Percentiles rank a stretch among this genome's conserved stretches.
Evolutionary conservation across 2,113 vertebrate genomes (phyloP).

Genomic region (Leucoraja erinaceus): DNA sequence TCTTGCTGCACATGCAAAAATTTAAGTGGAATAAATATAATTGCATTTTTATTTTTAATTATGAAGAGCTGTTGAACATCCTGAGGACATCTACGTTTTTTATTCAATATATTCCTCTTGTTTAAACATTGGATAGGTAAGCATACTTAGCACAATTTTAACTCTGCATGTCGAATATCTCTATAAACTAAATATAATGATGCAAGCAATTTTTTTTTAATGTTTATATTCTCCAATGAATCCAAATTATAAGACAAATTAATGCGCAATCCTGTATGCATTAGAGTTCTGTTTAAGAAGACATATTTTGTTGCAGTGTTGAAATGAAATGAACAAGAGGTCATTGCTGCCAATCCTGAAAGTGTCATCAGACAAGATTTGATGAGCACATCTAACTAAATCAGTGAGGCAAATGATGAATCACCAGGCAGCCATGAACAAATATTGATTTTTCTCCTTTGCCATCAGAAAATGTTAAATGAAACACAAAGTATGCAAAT

Average conservation of each 20-base stretch:
- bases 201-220: background rate
- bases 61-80: background rate
- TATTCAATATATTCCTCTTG: background rate
- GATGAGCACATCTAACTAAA: constrained; percentile 46
- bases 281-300: constrained; percentile 6
- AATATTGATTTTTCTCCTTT: constrained; percentile 49
- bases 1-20: background rate
- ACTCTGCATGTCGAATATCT: background rate
- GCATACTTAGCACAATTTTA: background rate
- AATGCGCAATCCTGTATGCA: background rate
- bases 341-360: constrained; percentile 42
- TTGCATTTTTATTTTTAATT: background rate
- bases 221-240: background rate
- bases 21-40: background rate
- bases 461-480: constrained; percentile 51
- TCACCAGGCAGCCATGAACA: constrained; percentile 48
- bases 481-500: constrained; percentile 49
- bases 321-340: background rate
- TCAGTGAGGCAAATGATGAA: constrained; percentile 55
- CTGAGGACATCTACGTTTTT: background rate
- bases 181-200: background rate
- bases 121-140: background rate
- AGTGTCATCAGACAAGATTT: constrained; percentile 46
- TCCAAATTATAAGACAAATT: background rate
- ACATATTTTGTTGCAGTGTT: background rate